These are phyloP conservation scores for Oncorhynchus kisutch DNA, from an alignment of 2,113 vertebrate genomes.

Conservation along the genomic window DNA sequence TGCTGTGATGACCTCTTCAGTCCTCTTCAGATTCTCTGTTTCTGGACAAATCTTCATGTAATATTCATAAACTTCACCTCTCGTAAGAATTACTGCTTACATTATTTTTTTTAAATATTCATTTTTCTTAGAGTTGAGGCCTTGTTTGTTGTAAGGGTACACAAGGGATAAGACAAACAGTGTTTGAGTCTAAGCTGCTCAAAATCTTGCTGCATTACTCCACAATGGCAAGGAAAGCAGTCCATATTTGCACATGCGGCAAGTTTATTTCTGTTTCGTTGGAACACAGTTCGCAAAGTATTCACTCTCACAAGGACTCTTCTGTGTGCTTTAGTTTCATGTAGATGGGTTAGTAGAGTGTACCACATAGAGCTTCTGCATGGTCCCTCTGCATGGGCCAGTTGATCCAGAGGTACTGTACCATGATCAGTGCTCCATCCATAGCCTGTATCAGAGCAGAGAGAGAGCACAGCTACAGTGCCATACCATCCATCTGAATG, in stretches of 20 bases:
- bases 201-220: constrained; percentile 45
- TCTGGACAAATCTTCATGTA: constrained; percentile 65
- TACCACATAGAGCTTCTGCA: too few species aligned
- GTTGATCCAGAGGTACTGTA: too few species aligned
- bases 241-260: constrained; percentile 31
- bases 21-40: constrained; percentile 66
- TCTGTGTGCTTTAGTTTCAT: too few species aligned
- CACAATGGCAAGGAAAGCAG: constrained; percentile 12
- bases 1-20: constrained; percentile 50
- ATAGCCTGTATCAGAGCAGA: background rate
- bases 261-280: constrained; percentile 35
- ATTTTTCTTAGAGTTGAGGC: constrained; percentile 17
- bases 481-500: background rate
- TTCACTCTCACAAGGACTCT: too few species aligned
- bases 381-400: too few species aligned
- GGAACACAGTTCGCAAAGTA: background rate
- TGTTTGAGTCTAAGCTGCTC: constrained; percentile 22
- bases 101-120: constrained; percentile 42
- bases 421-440: background rate
- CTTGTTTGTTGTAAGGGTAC: constrained; percentile 35
- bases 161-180: constrained; percentile 24
- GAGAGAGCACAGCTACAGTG: background rate
- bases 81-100: constrained; percentile 32
- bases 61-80: constrained; percentile 69
- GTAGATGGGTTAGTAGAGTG: too few species aligned